Evolutionary conservation across 1,140 invertebrate species (phyloP).

Genomic region (Arctopsyche grandis): DNA sequence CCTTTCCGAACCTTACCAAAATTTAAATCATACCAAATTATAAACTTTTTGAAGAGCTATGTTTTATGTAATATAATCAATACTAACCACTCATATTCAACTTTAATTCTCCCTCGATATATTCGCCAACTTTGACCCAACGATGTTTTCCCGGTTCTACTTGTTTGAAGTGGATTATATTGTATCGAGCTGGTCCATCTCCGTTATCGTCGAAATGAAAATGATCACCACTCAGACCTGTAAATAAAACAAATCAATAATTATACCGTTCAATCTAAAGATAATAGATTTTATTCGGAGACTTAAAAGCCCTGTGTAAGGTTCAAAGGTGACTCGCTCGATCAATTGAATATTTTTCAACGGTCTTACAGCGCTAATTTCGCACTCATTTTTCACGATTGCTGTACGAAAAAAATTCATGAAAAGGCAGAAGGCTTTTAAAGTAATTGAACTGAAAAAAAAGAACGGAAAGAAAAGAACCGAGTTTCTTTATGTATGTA

Average conservation of each 20-base stretch:
- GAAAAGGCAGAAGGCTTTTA: constrained; percentile 15
- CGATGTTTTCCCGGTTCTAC: constrained; percentile 75
- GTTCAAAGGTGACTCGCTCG: background rate
- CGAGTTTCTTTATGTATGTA: background rate
- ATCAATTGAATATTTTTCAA: constrained; percentile 10
- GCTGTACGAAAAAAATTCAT: background rate
- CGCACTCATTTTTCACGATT: background rate
- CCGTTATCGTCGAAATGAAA: constrained; percentile 91
- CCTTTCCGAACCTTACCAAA: background rate
- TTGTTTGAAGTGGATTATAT: constrained; percentile 95
- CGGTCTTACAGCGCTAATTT: constrained; percentile 14
- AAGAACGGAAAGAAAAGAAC: background rate
- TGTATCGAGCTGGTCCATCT: constrained; percentile 93
- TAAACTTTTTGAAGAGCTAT: no score
- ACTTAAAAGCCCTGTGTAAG: no score
- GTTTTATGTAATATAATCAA: no score
- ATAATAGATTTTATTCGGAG: no score
- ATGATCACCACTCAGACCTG: constrained; percentile 87
- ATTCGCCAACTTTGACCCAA: constrained; percentile 89
- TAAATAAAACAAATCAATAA: constrained; percentile 3
- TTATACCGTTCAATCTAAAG: background rate
- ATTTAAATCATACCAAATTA: no score
- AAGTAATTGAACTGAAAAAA: constrained; percentile 21
- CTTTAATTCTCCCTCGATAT: constrained; percentile 80
- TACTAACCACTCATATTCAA: constrained; percentile 81